Evolutionary conservation across 2,797 vertebrate species (phyloP).

Genomic region (Scomberomorus guttatus): DNA sequence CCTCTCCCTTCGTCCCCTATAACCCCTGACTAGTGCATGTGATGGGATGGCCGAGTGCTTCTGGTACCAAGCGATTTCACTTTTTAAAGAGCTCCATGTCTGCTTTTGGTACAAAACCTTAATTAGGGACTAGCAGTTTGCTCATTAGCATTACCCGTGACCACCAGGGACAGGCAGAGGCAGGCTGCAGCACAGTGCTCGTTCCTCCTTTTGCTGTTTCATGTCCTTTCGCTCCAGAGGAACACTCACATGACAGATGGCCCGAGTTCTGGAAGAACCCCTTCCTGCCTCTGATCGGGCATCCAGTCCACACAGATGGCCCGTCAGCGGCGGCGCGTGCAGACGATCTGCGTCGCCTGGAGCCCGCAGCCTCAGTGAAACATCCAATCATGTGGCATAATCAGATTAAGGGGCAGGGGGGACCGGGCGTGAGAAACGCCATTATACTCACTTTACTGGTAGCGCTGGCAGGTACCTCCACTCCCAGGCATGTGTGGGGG

Average conservation of each 20-base stretch:
- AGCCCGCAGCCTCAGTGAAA: constrained; percentile 52
- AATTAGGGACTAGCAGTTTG: constrained; percentile 27
- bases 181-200: not conserved
- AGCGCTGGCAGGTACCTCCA: constrained; percentile 60
- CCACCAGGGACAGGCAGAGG: not conserved
- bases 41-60: constrained; percentile 41
- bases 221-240: not conserved
- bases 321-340: constrained; percentile 18
- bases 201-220: constrained; percentile 16
- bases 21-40: constrained; percentile 34
- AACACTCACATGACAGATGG: constrained; percentile 37
- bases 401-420: constrained; percentile 70
- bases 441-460: constrained; percentile 75
- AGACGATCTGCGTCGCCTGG: constrained; percentile 38
- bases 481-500: constrained; percentile 31
- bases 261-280: constrained; percentile 25
- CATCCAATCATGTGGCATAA: constrained; percentile 82
- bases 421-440: constrained; percentile 53
- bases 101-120: not conserved
- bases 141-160: constrained; percentile 46
- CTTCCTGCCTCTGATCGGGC: constrained; percentile 14
- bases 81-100: not conserved
- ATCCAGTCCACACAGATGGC: constrained; percentile 51
- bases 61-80: constrained; percentile 20
- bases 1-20: constrained; percentile 24